phyloP scores from a whole-genome alignment of 2,113 vertebrate species.

The Colaptes auratus region DNA sequence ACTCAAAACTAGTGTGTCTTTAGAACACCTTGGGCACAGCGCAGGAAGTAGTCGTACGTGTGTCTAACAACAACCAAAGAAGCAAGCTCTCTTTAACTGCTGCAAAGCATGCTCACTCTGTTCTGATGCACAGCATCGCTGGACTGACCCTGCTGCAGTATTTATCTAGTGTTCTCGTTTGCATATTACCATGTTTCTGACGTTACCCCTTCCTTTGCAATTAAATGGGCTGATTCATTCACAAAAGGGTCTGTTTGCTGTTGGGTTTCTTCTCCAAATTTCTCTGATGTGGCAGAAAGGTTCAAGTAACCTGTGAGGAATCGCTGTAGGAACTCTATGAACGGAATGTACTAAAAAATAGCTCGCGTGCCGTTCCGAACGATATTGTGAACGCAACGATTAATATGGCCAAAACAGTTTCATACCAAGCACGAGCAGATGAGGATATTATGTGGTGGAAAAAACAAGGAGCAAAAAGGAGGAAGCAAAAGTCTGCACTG shows the following conservation, averaged over 20 bases:
- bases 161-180: constrained; percentile 24
- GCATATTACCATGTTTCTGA: background rate
- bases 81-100: background rate
- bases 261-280: background rate
- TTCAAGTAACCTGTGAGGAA: constrained; percentile 54
- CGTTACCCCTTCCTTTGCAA: background rate
- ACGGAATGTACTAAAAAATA: constrained; percentile 87
- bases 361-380: constrained; percentile 26
- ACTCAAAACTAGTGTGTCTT: background rate
- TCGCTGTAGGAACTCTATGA: constrained; percentile 48
- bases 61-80: background rate
- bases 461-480: constrained; percentile 51
- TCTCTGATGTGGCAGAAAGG: constrained; percentile 36
- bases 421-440: constrained; percentile 53
- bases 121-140: constrained; percentile 39
- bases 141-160: background rate
- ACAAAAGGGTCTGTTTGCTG: background rate
- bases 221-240: constrained; percentile 27
- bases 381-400: constrained; percentile 32
- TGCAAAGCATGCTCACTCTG: background rate
- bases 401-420: constrained; percentile 34
- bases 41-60: background rate
- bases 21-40: background rate
- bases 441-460: constrained; percentile 41
- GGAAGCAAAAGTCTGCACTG: constrained; percentile 68